phyloP scores from a whole-genome alignment of 2,797 vertebrate genomes.

The Choloepus didactylus region DNA sequence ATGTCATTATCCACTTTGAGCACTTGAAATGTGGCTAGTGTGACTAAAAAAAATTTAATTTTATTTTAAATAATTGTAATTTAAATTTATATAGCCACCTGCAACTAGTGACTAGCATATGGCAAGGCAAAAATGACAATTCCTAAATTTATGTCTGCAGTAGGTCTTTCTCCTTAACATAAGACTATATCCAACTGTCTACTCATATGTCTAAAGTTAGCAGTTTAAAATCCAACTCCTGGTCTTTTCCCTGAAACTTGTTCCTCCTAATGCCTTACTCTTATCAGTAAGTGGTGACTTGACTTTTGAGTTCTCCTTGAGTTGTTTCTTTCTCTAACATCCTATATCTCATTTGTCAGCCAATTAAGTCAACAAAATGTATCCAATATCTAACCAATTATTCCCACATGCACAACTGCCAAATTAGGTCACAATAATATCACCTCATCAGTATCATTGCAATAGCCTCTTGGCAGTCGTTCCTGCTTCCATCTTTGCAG shows the following conservation, averaged over 20 bases:
- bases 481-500: neutral
- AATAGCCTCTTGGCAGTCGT: neutral
- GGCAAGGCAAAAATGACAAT: neutral
- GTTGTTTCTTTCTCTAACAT: neutral
- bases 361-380: neutral
- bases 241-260: neutral
- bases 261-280: neutral
- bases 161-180: neutral
- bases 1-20: neutral
- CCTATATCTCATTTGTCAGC: neutral
- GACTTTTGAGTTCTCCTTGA: neutral
- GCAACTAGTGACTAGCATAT: neutral
- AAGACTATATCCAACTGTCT: neutral
- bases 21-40: neutral
- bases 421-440: neutral
- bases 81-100: conserved; percentile 3
- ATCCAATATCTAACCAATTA: neutral
- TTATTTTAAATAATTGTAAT: neutral
- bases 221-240: neutral
- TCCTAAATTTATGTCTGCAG: neutral
- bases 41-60: neutral
- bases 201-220: neutral
- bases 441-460: neutral
- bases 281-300: neutral
- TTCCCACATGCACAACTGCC: neutral